A percentile compares a stretch with the other conserved stretches of the same genome.
These are phyloP conservation scores for Copsychus sechellarum DNA, from an alignment of 2,113 vertebrate species.

Conservation along the genomic window DNA sequence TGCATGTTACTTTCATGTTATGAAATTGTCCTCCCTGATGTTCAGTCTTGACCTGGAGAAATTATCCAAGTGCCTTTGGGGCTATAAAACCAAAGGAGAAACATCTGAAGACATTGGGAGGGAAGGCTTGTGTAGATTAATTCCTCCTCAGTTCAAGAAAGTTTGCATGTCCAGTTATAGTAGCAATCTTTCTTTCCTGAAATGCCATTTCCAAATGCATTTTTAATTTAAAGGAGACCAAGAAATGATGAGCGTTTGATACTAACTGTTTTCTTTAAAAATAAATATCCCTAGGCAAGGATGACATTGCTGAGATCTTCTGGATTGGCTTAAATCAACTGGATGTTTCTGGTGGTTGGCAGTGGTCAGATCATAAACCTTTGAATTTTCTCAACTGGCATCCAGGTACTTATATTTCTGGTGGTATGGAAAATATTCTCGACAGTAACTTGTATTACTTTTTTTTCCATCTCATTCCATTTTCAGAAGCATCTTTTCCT, in stretches of 20 bases:
- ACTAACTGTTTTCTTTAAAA: neutral
- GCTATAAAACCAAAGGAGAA: neutral
- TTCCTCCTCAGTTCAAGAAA: neutral
- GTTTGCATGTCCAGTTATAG: neutral
- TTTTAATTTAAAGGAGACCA: neutral
- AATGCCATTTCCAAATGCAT: neutral
- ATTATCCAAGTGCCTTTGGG: neutral
- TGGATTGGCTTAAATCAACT: constrained; percentile 96
- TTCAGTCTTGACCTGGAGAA: neutral
- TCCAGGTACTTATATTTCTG: constrained; percentile 74
- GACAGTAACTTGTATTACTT: neutral
- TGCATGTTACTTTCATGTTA: neutral
- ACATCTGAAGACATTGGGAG: neutral
- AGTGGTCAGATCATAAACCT: constrained; percentile 92
- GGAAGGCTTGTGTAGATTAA: neutral
- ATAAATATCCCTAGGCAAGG: constrained; percentile 56
- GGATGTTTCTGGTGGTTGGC: constrained; percentile 88
- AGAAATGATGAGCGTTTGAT: neutral
- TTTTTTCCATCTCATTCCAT: neutral
- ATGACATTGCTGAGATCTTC: constrained; percentile 77
- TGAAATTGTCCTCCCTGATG: neutral
- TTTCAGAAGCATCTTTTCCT: neutral
- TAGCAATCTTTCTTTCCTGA: neutral
- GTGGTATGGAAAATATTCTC: neutral
- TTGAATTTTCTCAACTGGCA: constrained; percentile 85